A percentile compares a stretch with the other conserved stretches of the same genome.
Evolutionary conservation across 2,888 invertebrate genomes (phyloP).

Genomic region (Melipona beecheii): DNA sequence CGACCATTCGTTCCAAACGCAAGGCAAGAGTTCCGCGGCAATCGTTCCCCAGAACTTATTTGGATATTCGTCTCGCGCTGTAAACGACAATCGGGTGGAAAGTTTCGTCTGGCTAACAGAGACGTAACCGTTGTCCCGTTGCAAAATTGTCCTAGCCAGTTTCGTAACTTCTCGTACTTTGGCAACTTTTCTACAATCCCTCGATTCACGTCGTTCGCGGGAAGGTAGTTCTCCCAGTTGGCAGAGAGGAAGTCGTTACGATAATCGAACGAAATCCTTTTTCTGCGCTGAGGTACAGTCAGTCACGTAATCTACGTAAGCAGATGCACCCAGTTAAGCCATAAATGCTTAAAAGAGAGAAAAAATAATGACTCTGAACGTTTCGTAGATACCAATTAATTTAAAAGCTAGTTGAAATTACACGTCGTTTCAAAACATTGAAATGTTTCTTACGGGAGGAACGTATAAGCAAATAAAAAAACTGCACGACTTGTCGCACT

Average conservation of each 20-base stretch:
- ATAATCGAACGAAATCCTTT: slow-evolving; percentile 28
- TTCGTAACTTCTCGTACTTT: slow-evolving; percentile 27
- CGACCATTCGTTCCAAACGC: slow-evolving; percentile 16
- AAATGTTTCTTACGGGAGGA: no score
- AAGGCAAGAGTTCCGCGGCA: slow-evolving; percentile 9
- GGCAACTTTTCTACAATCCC: slow-evolving; percentile 17
- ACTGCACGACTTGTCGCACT: no score
- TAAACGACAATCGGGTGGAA: slow-evolving; percentile 57
- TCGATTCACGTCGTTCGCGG: neutral
- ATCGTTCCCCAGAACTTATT: slow-evolving; percentile 40
- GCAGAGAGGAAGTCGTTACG: slow-evolving; percentile 10
- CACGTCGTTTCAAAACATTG: no score
- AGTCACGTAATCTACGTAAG: no score
- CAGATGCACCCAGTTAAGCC: no score
- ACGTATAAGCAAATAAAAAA: no score
- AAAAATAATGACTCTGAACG: no score
- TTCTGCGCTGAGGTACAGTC: no score
- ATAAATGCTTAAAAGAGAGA: no score
- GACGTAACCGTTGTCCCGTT: slow-evolving; percentile 38
- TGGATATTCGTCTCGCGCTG: slow-evolving; percentile 54
- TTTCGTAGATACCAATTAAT: no score
- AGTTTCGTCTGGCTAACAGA: slow-evolving; percentile 30
- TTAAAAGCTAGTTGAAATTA: no score
- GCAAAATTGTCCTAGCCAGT: slow-evolving; percentile 25
- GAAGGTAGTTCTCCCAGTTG: neutral